Conservation (phyloP, 2,113 vertebrate genomes). For the human region DNA sequence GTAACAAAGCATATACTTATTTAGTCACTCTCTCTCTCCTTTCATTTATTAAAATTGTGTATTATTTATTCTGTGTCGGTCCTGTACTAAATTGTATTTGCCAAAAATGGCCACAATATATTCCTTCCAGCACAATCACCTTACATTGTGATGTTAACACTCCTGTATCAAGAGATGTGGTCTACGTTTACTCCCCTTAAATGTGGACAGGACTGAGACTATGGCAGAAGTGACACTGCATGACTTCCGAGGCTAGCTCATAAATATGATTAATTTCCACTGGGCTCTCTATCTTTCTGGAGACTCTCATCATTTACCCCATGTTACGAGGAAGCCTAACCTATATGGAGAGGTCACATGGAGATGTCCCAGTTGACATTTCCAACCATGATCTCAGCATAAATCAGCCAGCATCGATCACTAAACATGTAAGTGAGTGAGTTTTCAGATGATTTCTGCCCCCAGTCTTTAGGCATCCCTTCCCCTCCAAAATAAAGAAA, state of each 20-base stretch:
- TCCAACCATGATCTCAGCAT: not conserved
- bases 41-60: slow-evolving; percentile 13
- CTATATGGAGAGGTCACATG: not conserved
- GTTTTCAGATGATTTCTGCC: not conserved
- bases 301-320: not conserved
- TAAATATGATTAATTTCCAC: slow-evolving; percentile 2
- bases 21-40: not conserved
- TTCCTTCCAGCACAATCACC: not conserved
- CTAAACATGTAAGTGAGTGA: not conserved
- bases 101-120: not conserved
- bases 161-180: not conserved
- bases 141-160: not conserved
- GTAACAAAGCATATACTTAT: not conserved
- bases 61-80: not conserved
- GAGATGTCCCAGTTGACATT: not conserved
- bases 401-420: not conserved
- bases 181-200: not conserved
- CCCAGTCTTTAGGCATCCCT: not conserved
- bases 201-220: not conserved
- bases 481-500: not conserved
- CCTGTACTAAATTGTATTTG: not conserved
- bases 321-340: not conserved
- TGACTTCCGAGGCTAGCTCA: not conserved
- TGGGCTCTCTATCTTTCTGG: not conserved
- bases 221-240: not conserved